Evolutionary conservation across 2,797 vertebrate genomes (phyloP), one percentile per base, ranked within the genome.

Genomic region (Halcyon chelicuti): DNA sequence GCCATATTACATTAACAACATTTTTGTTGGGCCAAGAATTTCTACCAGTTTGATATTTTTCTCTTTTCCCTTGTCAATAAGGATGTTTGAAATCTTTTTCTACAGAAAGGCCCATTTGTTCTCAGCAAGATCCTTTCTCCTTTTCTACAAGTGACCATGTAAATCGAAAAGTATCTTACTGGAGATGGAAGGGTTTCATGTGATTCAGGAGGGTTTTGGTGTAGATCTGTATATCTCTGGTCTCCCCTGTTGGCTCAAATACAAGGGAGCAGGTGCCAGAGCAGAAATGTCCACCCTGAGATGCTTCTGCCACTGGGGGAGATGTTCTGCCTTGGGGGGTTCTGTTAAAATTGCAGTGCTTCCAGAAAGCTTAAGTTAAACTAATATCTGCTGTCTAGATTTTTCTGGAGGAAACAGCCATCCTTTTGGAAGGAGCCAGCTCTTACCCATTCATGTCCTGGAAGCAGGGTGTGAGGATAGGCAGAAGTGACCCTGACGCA

Each of bases 171-270:
- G 26, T 17, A 13, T 7, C 35, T 61, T 23, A 1, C 8, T 65
- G 39, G 47, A 76, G 44, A 21, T 22, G 18, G 42, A 54, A 39
- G 42, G 10, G 14, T 37, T 60, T 60, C 21, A 11, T 63, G 40
- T n/a, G 49, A 5, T 61, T 66, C 2, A 1, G n/a, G 40, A 57
- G 29, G 17, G 19, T 8, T 61, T 77, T 66, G 21, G 25, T 58
- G 35, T 37, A 44, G 55, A 29, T 52, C 22, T 0, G 0, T 1
- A 0, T 14, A 19, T 37, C 0, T 0, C 49, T n/a, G 42, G 3
- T 90, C 29, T 20, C 12, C 13, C 22, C 9, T 35, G 40, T 11
- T 29, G 42, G 10, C 58, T 85, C 9, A 10, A 3, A 47, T n/a
- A 21, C 1, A 1, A 65, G 16, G 29, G n/a, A 46, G 9, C 29